Percentiles rank a stretch among this genome's conserved stretches.
Evolutionary conservation across 2,797 vertebrate species (phyloP).

Genomic region (Parauchenoglanis punctatus): DNA sequence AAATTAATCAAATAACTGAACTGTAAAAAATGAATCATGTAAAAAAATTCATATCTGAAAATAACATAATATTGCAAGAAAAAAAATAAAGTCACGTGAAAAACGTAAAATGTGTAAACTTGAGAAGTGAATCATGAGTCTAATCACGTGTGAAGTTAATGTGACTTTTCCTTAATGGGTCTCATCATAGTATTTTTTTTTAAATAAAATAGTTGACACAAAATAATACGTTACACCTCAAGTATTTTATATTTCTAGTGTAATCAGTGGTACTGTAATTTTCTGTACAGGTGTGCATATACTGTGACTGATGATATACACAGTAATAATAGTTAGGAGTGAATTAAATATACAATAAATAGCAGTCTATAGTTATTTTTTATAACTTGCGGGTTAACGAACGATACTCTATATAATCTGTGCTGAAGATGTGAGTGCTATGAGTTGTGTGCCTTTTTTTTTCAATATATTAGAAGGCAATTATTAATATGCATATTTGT

Average conservation of each 20-base stretch:
- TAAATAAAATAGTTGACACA: background rate
- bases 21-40: background rate
- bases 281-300: constrained; percentile 32
- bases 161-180: background rate
- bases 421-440: constrained; percentile 67
- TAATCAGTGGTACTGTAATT: constrained; percentile 30
- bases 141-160: background rate
- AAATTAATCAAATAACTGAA: background rate
- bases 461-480: constrained; percentile 71
- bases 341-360: constrained; percentile 1
- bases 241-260: constrained; percentile 62
- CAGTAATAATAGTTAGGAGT: background rate
- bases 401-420: background rate
- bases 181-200: background rate
- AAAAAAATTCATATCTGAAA: no score
- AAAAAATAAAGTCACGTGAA: background rate
- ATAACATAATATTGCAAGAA: background rate
- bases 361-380: background rate
- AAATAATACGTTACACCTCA: background rate
- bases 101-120: background rate
- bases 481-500: constrained; percentile 70
- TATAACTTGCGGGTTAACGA: background rate
- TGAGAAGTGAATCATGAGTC: background rate
- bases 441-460: constrained; percentile 73
- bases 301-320: constrained; percentile 28